Evolutionary conservation across 2,888 invertebrate genomes (phyloP), one percentile per base, ranked within the genome.

Genomic region (Pachydiplax longipennis): DNA sequence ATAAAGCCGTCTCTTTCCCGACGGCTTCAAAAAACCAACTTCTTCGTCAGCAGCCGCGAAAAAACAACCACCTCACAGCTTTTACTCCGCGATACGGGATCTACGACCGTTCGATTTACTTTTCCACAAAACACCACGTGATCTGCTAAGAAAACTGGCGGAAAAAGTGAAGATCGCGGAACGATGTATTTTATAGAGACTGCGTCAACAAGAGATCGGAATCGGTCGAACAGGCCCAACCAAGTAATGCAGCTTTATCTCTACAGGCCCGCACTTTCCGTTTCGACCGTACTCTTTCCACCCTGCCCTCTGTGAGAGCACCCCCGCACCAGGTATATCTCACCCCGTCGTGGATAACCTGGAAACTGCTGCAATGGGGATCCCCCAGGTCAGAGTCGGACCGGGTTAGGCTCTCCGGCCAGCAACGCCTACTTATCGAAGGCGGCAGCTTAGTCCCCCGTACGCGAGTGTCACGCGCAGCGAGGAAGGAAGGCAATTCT

Each of bases 301-400:
- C 83, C 58, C 53, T n/a, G 61, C n/a, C 61, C 65, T 65, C 65
- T 65, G 25, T 22, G 65, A n/a, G 65, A 22, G 25, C 22, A 22
- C 73, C 73, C 73, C 25, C 73, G 73, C 73, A 73, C 73, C 73
- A 73, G 73, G 73, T 73, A 73, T 31, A 73, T 31, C 73, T 73
- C 31, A 53, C 73, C 87, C 40, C 87, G 40, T 87, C 87, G 61
- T 61, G 31, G 37, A 61, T 65, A 87, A 65, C 87, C 65, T 87
- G 87, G 87, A 87, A 61, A 87, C 87, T 87, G 87, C 87, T 87
- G 87, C 87, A 87, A 61, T 87, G 87, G 58, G 87, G 40, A 61
- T 87, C 87, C 87, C 87, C 87, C 87, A 87, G 87, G 87, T 87
- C 87, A 87, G 61, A 87, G 87, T 73, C 65, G 87, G 61, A 61